phyloP scores from a whole-genome alignment of 2,888 invertebrate genomes.

The Parasteatoda lunata region DNA sequence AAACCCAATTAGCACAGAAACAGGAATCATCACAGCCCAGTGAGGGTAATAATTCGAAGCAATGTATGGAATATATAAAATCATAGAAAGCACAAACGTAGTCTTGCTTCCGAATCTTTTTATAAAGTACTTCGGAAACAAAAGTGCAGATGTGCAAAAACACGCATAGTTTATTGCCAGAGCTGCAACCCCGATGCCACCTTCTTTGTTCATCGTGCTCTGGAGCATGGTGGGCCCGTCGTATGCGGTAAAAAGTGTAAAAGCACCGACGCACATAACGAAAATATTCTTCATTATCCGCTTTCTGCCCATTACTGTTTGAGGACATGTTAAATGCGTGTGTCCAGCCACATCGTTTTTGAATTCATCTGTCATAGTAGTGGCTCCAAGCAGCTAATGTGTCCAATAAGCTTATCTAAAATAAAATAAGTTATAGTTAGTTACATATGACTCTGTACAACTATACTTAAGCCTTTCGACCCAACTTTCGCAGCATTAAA shows the following conservation, averaged over 20 bases:
- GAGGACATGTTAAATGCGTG: too few relatives aligned
- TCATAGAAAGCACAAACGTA: slow-evolving; percentile 93
- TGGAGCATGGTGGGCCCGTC: slow-evolving; percentile 94
- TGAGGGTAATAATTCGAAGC: slow-evolving; percentile 93
- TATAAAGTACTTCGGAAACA: slow-evolving; percentile 93
- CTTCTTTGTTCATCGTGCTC: slow-evolving; percentile 90
- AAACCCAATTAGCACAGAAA: slow-evolving; percentile 91
- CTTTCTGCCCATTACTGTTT: neutral
- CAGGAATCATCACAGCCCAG: slow-evolving; percentile 89
- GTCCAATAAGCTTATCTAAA: too few relatives aligned
- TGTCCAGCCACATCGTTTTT: too few relatives aligned
- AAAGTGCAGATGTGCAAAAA: slow-evolving; percentile 95
- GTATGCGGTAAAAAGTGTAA: slow-evolving; percentile 97
- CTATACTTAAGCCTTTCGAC: too few relatives aligned
- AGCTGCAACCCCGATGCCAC: slow-evolving; percentile 91
- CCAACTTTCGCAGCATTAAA: too few relatives aligned
- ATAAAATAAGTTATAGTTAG: too few relatives aligned
- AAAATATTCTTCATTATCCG: slow-evolving; percentile 90
- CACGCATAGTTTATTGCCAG: slow-evolving; percentile 93
- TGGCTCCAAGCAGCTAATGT: too few relatives aligned
- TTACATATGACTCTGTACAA: too few relatives aligned
- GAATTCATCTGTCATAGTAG: too few relatives aligned
- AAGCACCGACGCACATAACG: slow-evolving; percentile 91
- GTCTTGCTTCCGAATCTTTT: slow-evolving; percentile 95
- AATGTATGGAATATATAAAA: slow-evolving; percentile 95